These are phyloP conservation scores for Bhutanitis thaidina DNA, from an alignment of 2,888 invertebrate genomes.

Conservation along the genomic window DNA sequence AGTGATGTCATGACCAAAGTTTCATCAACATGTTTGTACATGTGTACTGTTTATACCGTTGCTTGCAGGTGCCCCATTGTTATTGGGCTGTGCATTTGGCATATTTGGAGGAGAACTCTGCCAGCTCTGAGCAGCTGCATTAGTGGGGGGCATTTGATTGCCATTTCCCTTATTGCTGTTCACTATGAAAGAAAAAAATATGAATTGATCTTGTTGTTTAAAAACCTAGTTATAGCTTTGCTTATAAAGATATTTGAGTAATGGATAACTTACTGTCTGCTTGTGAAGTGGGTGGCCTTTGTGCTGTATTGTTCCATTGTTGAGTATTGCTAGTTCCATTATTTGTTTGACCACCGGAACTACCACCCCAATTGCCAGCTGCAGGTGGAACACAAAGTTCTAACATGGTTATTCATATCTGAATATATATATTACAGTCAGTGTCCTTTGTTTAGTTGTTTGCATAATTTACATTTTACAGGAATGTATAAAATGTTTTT, in stretches of 20 bases:
- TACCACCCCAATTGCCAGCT: conserved; percentile 76
- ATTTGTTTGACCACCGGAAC: conserved; percentile 66
- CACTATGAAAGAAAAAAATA: conserved; percentile 41
- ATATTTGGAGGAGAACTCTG: conserved; percentile 67
- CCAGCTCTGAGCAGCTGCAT: conserved; percentile 66
- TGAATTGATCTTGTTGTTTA: no score
- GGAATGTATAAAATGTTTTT: no score
- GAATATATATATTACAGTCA: no score
- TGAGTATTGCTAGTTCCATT: conserved; percentile 70
- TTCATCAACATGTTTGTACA: no score
- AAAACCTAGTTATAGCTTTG: no score
- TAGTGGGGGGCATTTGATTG: conserved; percentile 67
- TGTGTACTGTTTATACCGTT: conserved; percentile 45
- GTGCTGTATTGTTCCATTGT: conserved; percentile 73
- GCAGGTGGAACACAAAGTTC: conserved; percentile 24
- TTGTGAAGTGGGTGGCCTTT: conserved; percentile 75
- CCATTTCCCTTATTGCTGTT: conserved; percentile 74
- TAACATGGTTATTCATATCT: conserved; percentile 12
- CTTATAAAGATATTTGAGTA: background rate
- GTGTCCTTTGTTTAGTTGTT: no score
- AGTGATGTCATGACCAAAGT: background rate
- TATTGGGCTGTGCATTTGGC: conserved; percentile 72
- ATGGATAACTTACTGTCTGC: conserved; percentile 64
- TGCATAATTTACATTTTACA: no score
- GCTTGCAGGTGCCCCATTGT: conserved; percentile 67